Conservation (phyloP, 2,888 invertebrate genomes). For the Amiota mariae region DNA sequence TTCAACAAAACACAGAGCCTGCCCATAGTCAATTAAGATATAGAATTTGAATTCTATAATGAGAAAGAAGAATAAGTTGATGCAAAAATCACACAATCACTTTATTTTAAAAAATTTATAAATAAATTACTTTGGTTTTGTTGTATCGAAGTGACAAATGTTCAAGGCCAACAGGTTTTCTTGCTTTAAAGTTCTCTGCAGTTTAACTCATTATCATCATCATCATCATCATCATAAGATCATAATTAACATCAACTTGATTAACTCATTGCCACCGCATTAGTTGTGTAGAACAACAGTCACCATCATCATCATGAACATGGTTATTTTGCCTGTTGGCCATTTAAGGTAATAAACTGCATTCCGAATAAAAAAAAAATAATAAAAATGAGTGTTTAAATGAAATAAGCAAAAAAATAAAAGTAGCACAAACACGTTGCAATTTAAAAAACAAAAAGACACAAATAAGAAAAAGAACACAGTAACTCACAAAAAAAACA, state of each 20-base stretch:
- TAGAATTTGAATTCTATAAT: no score
- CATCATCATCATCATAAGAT: no score
- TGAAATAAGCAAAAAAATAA: neutral
- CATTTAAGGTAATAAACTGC: conserved; percentile 9
- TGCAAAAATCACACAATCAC: no score
- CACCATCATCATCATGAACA: neutral
- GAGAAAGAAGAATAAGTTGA: no score
- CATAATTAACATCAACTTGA: no score
- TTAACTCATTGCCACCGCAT: neutral
- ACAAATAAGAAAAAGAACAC: neutral
- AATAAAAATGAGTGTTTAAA: neutral
- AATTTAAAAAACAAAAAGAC: neutral
- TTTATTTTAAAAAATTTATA: no score
- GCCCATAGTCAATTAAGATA: no score
- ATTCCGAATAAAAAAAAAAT: conserved; percentile 1
- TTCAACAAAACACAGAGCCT: no score
- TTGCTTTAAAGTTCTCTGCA: neutral
- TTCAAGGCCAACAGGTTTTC: neutral
- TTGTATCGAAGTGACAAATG: no score
- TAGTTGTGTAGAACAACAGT: neutral
- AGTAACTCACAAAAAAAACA: neutral
- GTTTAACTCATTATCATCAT: no score
- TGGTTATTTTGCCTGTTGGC: neutral
- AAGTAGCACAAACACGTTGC: conserved; percentile 16
- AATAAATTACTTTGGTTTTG: no score